Evolutionary conservation across 2,797 vertebrate genomes (phyloP).

Genomic region (Gymnoscopelus braueri): DNA sequence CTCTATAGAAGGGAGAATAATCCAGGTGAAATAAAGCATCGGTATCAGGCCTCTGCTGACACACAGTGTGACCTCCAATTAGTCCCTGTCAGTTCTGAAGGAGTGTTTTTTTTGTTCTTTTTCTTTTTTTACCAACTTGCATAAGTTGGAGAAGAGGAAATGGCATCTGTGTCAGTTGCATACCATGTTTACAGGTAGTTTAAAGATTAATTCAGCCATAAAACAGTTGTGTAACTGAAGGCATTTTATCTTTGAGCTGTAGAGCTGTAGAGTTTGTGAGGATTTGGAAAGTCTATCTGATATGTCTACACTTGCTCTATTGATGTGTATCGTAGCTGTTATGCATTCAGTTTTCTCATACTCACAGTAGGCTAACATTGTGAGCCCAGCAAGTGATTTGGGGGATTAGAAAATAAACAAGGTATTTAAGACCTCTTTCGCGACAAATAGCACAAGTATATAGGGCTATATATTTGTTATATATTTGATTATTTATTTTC

Average conservation of each 20-base stretch:
- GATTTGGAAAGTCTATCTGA: constrained; percentile 40
- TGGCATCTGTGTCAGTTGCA: constrained; percentile 32
- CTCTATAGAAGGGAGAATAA: constrained; percentile 41
- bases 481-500: no score
- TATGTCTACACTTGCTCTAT: constrained; percentile 26
- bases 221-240: constrained; percentile 48
- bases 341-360: constrained; percentile 18
- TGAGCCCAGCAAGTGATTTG: not conserved
- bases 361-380: not conserved
- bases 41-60: constrained; percentile 55
- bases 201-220: constrained; percentile 47
- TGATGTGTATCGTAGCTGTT: constrained; percentile 40
- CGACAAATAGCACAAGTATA: no score
- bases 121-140: constrained; percentile 17
- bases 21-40: constrained; percentile 58
- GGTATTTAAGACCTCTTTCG: not conserved
- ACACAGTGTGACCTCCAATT: constrained; percentile 46
- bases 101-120: constrained; percentile 9
- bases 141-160: constrained; percentile 20
- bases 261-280: not conserved
- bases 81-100: constrained; percentile 39
- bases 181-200: constrained; percentile 41
- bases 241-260: constrained; percentile 15
- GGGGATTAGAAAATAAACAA: not conserved
- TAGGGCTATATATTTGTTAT: no score